Evolutionary conservation across 2,797 vertebrate genomes (phyloP), one percentile per base, ranked within the genome.

Genomic region (Coregonus sp.): DNA sequence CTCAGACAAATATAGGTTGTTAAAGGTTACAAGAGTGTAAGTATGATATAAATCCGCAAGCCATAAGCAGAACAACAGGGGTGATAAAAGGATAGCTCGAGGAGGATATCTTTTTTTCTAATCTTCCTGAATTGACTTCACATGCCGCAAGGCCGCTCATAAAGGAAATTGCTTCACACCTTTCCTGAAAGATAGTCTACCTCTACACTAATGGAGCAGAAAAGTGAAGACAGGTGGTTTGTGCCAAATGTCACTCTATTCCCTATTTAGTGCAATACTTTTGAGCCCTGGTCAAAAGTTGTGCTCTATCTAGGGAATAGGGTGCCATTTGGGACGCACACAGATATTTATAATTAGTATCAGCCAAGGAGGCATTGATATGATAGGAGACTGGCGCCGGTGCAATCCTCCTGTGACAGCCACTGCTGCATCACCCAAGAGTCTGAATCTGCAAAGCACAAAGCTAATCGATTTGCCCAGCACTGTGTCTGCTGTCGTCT

Each of bases 41-140:
- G 40, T 84, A 72, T 77, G 84, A 81, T 73, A 78, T 70, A 82
- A 80, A 18, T 68, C 40, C 7, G 7, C 9, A 47, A 47, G 65
- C 82, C 2, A 78, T 86, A 81, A 82, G 51, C 82, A 74, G 75
- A 84, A 77, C 80, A 84, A 79, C 78, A 33, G 77, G 77, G 71
- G 35, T 70, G 67, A 80, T 69, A 73, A 75, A 40, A 74, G 50
- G 66, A 59, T 14, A 74, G 52, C 77, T 47, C 50, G 56, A 3
- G 20, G 61, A 75, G 40, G 70, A 75, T 16, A 51, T 84, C 73
- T 80, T 85, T 81, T 81, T 82, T 80, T 69, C 70, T 56, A 33
- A 69, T 82, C 75, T 82, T 77, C 25, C 56, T 65, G 47, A 76
- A 84, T 77, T 59, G 78, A 54, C 51, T 70, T 56, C 12, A 20